Evolutionary conservation across 2,888 invertebrate species (phyloP).

Genomic region (Lepidochrysops patricia): DNA sequence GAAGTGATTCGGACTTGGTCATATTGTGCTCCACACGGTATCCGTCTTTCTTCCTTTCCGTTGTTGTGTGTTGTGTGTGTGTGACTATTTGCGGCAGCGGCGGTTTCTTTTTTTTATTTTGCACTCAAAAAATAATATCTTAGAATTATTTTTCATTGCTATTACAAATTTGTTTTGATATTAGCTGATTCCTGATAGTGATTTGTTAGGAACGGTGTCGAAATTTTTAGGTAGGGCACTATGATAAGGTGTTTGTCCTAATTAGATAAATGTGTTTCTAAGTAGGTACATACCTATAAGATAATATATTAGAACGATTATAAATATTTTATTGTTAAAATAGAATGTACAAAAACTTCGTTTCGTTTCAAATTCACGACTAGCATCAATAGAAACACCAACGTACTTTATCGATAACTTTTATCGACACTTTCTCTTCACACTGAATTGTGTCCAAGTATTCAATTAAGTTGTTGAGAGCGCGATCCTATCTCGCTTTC

Average conservation of each 20-base stretch:
- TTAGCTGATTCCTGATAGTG: neutral
- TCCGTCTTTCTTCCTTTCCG: no score
- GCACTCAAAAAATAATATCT: neutral
- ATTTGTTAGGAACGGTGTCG: neutral
- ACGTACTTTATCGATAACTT: conserved; percentile 25
- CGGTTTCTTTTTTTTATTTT: no score
- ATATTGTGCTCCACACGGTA: no score
- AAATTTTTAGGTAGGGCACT: neutral
- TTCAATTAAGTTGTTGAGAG: conserved; percentile 67
- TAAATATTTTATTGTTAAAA: neutral
- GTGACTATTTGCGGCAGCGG: no score
- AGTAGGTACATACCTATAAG: neutral
- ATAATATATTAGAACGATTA: neutral
- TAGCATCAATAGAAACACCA: neutral
- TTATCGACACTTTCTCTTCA: conserved; percentile 33
- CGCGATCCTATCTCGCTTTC: conserved; percentile 30
- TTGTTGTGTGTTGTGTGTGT: no score
- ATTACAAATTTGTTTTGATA: neutral
- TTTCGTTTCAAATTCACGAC: conserved; percentile 12
- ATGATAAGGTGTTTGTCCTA: conserved; percentile 6
- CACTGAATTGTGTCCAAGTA: conserved; percentile 37
- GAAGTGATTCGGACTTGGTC: no score
- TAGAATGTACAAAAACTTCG: neutral
- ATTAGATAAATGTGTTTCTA: conserved; percentile 11
- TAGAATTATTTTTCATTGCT: neutral